These are phyloP conservation scores for Ptychadena robeensis DNA, from an alignment of 2,797 vertebrate species.

Conservation along the genomic window DNA sequence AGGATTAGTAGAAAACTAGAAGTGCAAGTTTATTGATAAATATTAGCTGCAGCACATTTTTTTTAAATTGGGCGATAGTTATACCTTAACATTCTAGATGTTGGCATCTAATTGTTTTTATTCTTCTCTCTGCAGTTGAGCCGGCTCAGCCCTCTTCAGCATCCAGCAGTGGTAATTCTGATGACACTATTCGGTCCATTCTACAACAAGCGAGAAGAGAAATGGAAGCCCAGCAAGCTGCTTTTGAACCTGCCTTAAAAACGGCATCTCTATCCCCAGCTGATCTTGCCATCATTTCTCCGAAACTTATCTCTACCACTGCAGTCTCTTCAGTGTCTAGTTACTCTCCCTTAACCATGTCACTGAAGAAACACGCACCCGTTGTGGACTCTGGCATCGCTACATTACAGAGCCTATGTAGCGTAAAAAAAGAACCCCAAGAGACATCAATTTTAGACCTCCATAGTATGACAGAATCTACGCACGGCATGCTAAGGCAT, in stretches of 20 bases:
- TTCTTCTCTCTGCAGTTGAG: constrained; percentile 76
- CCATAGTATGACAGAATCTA: constrained; percentile 74
- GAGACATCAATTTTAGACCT: constrained; percentile 78
- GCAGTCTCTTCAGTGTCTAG: constrained; percentile 80
- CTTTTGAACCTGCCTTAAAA: constrained; percentile 90
- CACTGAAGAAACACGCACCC: constrained; percentile 88
- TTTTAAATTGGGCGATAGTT: not conserved
- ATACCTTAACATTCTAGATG: not conserved
- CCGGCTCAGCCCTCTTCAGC: constrained; percentile 83
- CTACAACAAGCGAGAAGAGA: constrained; percentile 93
- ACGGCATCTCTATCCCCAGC: constrained; percentile 81
- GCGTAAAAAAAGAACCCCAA: constrained; percentile 85
- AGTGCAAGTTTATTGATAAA: too few species aligned
- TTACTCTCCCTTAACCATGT: constrained; percentile 87
- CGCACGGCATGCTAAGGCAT: constrained; percentile 80
- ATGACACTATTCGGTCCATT: constrained; percentile 94
- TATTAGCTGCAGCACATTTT: too few species aligned
- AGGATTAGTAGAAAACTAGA: too few species aligned
- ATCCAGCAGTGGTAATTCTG: constrained; percentile 83
- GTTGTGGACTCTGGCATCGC: constrained; percentile 80
- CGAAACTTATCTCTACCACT: constrained; percentile 78
- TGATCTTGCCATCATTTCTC: constrained; percentile 81
- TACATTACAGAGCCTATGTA: constrained; percentile 75
- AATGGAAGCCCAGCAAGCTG: constrained; percentile 95
- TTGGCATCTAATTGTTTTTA: not conserved